phyloP scores from a whole-genome alignment of 2,888 invertebrate genomes.

The Tinea trinotella region DNA sequence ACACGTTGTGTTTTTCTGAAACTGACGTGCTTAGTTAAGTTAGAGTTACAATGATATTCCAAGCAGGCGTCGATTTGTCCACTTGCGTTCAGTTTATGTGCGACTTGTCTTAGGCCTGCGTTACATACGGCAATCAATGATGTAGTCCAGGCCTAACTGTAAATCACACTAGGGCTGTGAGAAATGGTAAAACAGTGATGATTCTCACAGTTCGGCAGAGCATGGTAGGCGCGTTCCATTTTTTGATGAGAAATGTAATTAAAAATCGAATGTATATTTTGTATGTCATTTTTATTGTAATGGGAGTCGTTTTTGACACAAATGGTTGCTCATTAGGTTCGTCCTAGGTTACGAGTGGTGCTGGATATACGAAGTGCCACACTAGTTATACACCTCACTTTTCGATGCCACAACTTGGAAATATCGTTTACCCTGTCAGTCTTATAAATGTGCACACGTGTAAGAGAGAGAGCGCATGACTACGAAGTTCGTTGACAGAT shows the following conservation, averaged over 20 bases:
- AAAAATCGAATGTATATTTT: slow-evolving; percentile 52
- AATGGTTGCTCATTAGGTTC: slow-evolving; percentile 64
- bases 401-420: neutral
- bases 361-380: slow-evolving; percentile 57
- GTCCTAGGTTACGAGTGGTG: slow-evolving; percentile 59
- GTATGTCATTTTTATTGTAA: slow-evolving; percentile 37
- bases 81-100: neutral
- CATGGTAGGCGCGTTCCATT: slow-evolving; percentile 38
- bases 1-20: no score
- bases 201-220: slow-evolving; percentile 41
- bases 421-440: neutral
- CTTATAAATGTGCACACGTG: neutral
- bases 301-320: slow-evolving; percentile 23
- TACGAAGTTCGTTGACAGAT: neutral
- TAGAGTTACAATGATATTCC: no score
- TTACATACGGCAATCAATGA: neutral
- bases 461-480: neutral
- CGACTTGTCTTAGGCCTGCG: neutral
- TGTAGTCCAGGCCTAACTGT: neutral
- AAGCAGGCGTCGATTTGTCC: no score
- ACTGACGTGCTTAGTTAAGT: no score
- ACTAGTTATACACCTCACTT: slow-evolving; percentile 37
- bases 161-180: slow-evolving; percentile 21
- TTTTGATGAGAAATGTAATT: slow-evolving; percentile 26
- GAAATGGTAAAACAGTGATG: slow-evolving; percentile 25